Evolutionary conservation across 2,797 vertebrate genomes (phyloP).

Genomic region (Lacerta viridis): DNA sequence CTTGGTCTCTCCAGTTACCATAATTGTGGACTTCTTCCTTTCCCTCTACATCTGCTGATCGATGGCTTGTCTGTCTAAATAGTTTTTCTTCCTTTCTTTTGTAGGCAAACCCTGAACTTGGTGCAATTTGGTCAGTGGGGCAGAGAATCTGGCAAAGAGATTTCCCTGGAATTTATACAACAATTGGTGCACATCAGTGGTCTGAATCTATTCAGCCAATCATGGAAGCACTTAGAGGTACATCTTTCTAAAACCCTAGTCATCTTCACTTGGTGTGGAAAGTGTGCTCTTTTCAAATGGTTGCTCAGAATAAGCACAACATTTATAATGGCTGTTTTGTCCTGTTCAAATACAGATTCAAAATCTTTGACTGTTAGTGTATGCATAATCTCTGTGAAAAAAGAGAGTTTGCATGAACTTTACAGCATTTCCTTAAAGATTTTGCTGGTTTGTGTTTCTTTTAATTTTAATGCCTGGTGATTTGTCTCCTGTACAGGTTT

Average conservation of each 20-base stretch:
- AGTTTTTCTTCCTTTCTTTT: slow-evolving; percentile 20
- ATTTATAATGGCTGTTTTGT: background rate
- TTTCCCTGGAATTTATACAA: slow-evolving; percentile 93
- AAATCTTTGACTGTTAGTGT: background rate
- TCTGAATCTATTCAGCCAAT: slow-evolving; percentile 93
- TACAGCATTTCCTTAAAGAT: background rate
- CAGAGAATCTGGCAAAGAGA: slow-evolving; percentile 97
- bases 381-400: background rate
- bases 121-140: slow-evolving; percentile 94
- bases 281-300: background rate
- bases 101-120: slow-evolving; percentile 92
- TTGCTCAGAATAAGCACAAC: background rate
- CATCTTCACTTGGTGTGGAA: background rate
- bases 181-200: slow-evolving; percentile 92
- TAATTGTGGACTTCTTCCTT: too few species aligned
- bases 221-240: slow-evolving; percentile 97
- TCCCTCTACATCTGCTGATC: too few species aligned
- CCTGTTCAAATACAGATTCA: background rate
- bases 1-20: too few species aligned
- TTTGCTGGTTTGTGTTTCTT: background rate
- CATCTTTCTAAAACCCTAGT: background rate
- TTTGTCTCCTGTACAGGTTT: background rate
- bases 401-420: background rate
- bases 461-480: background rate
- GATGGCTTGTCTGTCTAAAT: too few species aligned